These are phyloP conservation scores for Ploceus nigricollis DNA, from an alignment of 2,113 vertebrate genomes.

Conservation along the genomic window DNA sequence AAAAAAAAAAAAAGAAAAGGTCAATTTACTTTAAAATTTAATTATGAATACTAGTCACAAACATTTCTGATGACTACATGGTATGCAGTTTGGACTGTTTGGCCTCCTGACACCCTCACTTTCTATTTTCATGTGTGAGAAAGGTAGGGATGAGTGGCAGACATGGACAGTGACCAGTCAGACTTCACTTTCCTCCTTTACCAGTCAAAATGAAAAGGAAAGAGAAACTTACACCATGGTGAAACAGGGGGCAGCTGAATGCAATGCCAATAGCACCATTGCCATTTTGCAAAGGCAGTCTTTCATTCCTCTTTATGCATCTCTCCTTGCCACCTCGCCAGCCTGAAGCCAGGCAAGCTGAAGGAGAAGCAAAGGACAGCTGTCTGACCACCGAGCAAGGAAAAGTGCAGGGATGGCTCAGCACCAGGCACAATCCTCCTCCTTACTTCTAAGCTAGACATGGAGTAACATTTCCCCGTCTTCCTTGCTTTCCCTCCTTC, in stretches of 20 bases:
- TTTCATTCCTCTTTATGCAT: background rate
- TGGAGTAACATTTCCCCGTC: background rate
- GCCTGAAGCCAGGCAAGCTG: background rate
- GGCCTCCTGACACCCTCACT: background rate
- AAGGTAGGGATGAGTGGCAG: background rate
- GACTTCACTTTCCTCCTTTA: background rate
- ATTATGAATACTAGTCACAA: background rate
- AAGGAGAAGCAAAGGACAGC: background rate
- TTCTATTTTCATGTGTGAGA: background rate
- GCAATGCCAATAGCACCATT: background rate
- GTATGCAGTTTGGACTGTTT: background rate
- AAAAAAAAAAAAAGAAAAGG: background rate
- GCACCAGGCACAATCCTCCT: background rate
- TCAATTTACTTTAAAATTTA: background rate
- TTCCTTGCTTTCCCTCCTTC: background rate
- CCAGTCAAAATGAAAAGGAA: background rate
- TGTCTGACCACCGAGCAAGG: fast-evolving
- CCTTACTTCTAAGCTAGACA: background rate
- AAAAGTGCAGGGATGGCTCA: background rate
- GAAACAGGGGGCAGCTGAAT: background rate
- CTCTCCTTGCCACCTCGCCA: background rate
- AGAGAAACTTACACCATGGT: background rate
- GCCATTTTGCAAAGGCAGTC: background rate
- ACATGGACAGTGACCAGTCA: background rate
- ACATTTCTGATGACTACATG: background rate